phyloP scores from a whole-genome alignment of 1,140 invertebrate species.

The Choristoneura fumiferana region DNA sequence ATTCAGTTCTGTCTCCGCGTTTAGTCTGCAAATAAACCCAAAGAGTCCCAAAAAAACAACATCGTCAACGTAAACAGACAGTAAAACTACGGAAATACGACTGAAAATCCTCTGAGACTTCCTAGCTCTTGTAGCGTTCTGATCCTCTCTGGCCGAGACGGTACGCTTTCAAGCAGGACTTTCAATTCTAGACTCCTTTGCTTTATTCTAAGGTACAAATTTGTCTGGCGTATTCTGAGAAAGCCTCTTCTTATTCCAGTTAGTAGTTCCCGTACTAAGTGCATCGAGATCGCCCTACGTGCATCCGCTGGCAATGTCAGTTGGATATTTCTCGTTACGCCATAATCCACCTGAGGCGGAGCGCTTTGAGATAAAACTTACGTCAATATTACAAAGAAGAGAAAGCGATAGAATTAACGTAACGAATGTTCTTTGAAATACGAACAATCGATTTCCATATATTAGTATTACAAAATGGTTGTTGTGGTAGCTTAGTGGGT shows the following conservation, averaged over 20 bases:
- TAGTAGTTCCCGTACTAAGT: conserved; percentile 44
- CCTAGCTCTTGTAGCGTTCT: neutral
- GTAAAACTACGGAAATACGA: neutral
- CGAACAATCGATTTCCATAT: too few species aligned
- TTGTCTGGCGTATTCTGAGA: conserved; percentile 14
- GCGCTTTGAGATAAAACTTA: neutral
- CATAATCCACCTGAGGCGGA: conserved; percentile 48
- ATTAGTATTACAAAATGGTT: too few species aligned
- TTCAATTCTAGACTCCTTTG: neutral
- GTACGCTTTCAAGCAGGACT: neutral
- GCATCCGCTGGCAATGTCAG: conserved; percentile 55
- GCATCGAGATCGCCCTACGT: conserved; percentile 56
- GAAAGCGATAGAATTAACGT: too few species aligned
- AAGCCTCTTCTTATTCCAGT: conserved; percentile 30
- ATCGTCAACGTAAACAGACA: neutral
- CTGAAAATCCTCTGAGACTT: too few species aligned
- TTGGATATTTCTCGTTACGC: conserved; percentile 61
- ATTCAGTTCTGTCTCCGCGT: conserved; percentile 40
- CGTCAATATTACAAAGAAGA: too few species aligned
- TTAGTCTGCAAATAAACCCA: conserved; percentile 42
- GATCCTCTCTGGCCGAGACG: too few species aligned
- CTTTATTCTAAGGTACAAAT: conserved; percentile 23
- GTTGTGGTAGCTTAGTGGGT: too few species aligned
- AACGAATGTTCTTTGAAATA: too few species aligned
- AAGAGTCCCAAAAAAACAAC: neutral